Percentiles rank a stretch among this genome's conserved stretches.
These are phyloP conservation scores for Ophthalmotilapia sp. DNA, from an alignment of 2,113 vertebrate genomes.

Conservation along the genomic window DNA sequence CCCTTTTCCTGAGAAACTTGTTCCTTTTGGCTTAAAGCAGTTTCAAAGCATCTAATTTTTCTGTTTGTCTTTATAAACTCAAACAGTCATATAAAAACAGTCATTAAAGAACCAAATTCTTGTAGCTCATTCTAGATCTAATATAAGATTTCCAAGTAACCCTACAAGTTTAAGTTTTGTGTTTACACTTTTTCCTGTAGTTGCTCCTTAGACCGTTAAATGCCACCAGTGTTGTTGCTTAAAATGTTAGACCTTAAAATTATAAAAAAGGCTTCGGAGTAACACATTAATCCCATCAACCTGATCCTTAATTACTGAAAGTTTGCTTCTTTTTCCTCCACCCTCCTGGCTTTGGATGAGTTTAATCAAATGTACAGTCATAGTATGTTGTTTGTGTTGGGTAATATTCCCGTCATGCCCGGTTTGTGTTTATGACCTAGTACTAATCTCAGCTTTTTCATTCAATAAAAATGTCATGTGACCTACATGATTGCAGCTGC, in stretches of 20 bases:
- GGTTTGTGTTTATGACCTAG: background rate
- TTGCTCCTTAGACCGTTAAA: background rate
- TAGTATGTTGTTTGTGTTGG: background rate
- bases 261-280: background rate
- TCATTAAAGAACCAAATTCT: background rate
- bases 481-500: background rate
- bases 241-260: background rate
- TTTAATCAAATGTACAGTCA: background rate
- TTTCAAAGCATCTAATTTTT: background rate
- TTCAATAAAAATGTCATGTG: background rate
- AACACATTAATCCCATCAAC: background rate
- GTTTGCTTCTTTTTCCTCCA: background rate
- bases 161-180: background rate
- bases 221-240: background rate
- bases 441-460: background rate
- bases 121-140: background rate
- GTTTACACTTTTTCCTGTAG: background rate
- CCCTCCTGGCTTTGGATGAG: background rate
- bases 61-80: background rate
- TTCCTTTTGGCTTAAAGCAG: background rate
- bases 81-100: background rate
- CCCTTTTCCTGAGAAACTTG: background rate
- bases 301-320: background rate
- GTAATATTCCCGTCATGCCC: background rate
- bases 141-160: background rate